Evolutionary conservation across 2,888 invertebrate species (phyloP).

Genomic region (Platerodrilus igneus): DNA sequence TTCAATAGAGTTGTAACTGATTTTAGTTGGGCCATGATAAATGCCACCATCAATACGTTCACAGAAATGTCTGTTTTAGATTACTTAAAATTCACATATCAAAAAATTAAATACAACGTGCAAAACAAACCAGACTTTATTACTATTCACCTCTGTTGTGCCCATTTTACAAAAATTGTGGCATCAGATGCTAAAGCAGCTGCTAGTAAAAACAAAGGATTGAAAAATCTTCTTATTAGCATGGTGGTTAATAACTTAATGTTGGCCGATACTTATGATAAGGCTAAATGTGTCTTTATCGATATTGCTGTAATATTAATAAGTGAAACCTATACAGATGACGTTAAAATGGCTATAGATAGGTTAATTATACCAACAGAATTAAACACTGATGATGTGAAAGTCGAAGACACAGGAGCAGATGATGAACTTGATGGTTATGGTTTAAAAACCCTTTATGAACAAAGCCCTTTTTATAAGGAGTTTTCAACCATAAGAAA

Average conservation of each 20-base stretch:
- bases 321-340: too few relatives aligned
- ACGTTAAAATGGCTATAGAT: too few relatives aligned
- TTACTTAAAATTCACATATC: not conserved
- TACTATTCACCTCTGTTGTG: constrained; percentile 2
- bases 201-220: constrained; percentile 1
- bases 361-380: too few relatives aligned
- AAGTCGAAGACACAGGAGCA: too few relatives aligned
- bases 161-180: constrained; percentile 5
- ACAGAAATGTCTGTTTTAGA: not conserved
- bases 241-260: not conserved
- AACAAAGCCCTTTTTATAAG: too few relatives aligned
- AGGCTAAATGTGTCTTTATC: too few relatives aligned
- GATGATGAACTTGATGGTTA: too few relatives aligned
- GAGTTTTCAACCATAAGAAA: too few relatives aligned
- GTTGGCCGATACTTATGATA: not conserved
- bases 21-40: constrained; percentile 5
- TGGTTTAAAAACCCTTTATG: too few relatives aligned
- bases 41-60: not conserved
- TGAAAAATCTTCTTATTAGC: constrained; percentile 3
- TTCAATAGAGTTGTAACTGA: constrained; percentile 1
- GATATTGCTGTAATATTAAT: too few relatives aligned
- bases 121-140: not conserved
- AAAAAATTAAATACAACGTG: not conserved
- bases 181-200: constrained; percentile 2
- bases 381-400: too few relatives aligned